These are phyloP conservation scores for Drosophila stalkeri DNA, from an alignment of 2,888 invertebrate genomes.

Conservation along the genomic window DNA sequence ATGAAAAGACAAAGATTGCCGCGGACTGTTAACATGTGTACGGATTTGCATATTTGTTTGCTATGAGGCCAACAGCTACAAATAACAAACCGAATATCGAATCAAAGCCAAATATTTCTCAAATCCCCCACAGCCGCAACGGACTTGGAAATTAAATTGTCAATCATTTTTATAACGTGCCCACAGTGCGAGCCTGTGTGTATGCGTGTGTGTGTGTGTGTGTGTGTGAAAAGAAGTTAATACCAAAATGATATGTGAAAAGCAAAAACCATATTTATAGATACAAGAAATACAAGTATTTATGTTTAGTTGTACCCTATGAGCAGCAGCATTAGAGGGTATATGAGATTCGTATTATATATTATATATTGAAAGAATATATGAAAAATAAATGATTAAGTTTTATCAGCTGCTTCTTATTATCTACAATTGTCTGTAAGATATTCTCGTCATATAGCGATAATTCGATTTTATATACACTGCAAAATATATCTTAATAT, in stretches of 20 bases:
- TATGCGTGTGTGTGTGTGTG: conserved; percentile 53
- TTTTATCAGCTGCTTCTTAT: background rate
- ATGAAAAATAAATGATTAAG: too few species aligned
- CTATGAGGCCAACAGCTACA: conserved; percentile 48
- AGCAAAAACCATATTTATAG: conserved; percentile 42
- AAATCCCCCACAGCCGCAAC: conserved; percentile 69
- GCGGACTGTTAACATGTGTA: conserved; percentile 59
- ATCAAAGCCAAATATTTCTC: conserved; percentile 65
- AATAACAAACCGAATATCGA: conserved; percentile 55
- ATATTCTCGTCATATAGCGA: background rate
- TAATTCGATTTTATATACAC: too few species aligned
- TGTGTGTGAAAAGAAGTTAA: conserved; percentile 73
- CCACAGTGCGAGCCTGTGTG: conserved; percentile 21
- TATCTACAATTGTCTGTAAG: background rate
- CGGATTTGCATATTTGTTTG: conserved; percentile 76
- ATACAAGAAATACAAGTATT: conserved; percentile 54
- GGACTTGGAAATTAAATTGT: conserved; percentile 81
- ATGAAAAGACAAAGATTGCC: conserved; percentile 26
- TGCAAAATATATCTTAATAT: too few species aligned
- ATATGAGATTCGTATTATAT: background rate
- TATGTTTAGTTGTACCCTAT: conserved; percentile 37
- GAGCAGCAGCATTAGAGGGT: background rate
- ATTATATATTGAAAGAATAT: background rate
- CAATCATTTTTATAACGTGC: conserved; percentile 81
- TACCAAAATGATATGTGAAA: conserved; percentile 75